A percentile compares a stretch with the other conserved stretches of the same genome.
Evolutionary conservation across 2,113 vertebrate species (phyloP).

Genomic region (Scophthalmus maximus): DNA sequence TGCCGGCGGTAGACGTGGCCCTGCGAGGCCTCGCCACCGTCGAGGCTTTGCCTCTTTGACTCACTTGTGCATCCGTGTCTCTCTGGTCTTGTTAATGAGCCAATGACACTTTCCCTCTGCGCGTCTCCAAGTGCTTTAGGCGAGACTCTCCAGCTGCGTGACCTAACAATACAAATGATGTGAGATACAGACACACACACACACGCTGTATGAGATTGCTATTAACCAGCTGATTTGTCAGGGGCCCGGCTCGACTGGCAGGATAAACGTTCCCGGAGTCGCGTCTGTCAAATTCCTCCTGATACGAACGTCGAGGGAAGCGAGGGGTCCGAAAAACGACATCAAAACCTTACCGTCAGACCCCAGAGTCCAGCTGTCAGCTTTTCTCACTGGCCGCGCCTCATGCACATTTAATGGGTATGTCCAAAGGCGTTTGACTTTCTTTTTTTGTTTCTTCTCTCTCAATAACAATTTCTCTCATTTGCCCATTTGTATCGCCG

Average conservation of each 20-base stretch:
- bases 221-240: constrained; percentile 78
- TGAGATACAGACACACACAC: not conserved
- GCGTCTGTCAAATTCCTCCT: constrained; percentile 57
- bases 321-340: constrained; percentile 44
- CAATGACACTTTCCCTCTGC: constrained; percentile 36
- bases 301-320: constrained; percentile 19
- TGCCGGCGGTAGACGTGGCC: not conserved
- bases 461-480: constrained; percentile 14
- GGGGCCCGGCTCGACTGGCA: constrained; percentile 48
- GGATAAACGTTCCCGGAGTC: constrained; percentile 58
- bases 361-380: constrained; percentile 60
- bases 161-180: constrained; percentile 31
- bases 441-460: constrained; percentile 6
- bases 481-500: constrained; percentile 11
- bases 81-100: constrained; percentile 51
- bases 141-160: constrained; percentile 53
- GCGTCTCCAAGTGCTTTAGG: constrained; percentile 43
- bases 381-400: constrained; percentile 12
- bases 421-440: constrained; percentile 13
- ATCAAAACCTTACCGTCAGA: constrained; percentile 63
- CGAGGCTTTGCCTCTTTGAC: not conserved
- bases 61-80: constrained; percentile 35
- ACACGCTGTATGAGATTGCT: constrained; percentile 55
- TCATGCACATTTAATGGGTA: constrained; percentile 30
- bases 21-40: not conserved